Percentiles rank a stretch among this genome's conserved stretches.
Evolutionary conservation across 2,113 vertebrate genomes (phyloP).

Genomic region (Callionymus lyra): DNA sequence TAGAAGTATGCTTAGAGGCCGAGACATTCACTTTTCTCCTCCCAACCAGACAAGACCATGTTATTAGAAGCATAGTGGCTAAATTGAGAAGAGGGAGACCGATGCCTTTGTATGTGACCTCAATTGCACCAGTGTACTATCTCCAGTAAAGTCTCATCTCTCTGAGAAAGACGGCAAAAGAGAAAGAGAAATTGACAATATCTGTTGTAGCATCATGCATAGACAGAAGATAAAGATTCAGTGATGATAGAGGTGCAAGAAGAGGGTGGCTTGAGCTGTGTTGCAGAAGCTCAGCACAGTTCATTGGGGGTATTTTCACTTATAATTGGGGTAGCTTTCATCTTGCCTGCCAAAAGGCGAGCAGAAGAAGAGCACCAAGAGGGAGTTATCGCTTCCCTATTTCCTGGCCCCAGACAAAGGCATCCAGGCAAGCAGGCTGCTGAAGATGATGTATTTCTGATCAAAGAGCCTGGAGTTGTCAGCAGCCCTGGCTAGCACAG

Average conservation of each 20-base stretch:
- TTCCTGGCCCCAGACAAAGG: slow-evolving; percentile 85
- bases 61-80: slow-evolving; percentile 50
- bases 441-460: slow-evolving; percentile 80
- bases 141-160: slow-evolving; percentile 54
- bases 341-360: slow-evolving; percentile 77
- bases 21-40: slow-evolving; percentile 52
- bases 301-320: slow-evolving; percentile 73
- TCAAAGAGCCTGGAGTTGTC: slow-evolving; percentile 80
- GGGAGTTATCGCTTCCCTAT: slow-evolving; percentile 76
- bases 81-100: slow-evolving; percentile 41
- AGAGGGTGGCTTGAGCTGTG: slow-evolving; percentile 34
- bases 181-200: slow-evolving; percentile 52
- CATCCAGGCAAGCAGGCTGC: slow-evolving; percentile 64
- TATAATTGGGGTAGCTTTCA: slow-evolving; percentile 82
- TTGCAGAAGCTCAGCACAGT: slow-evolving; percentile 46
- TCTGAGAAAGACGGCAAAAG: slow-evolving; percentile 19
- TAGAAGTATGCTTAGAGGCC: slow-evolving; percentile 30
- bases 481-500: slow-evolving; percentile 66
- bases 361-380: slow-evolving; percentile 73
- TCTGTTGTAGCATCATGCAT: slow-evolving; percentile 50
- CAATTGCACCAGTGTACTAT: slow-evolving; percentile 51
- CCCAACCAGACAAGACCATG: slow-evolving; percentile 32
- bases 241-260: slow-evolving; percentile 58
- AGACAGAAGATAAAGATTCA: slow-evolving; percentile 53
- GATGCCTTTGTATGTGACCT: slow-evolving; percentile 54